Evolutionary conservation across 2,888 invertebrate species (phyloP).

Genomic region (Endotricha flammealis): DNA sequence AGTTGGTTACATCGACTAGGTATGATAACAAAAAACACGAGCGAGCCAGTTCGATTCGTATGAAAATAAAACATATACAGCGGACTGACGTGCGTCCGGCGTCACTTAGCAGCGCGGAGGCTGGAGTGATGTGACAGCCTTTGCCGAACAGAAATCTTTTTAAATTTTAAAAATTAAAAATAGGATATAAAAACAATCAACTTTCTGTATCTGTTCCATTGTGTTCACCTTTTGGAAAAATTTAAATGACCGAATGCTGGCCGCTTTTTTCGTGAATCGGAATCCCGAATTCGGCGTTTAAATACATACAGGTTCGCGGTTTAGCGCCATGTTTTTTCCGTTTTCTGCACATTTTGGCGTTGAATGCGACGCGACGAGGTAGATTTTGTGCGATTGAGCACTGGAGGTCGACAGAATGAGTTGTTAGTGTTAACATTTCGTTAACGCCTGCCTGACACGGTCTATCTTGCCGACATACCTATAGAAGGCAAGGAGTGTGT

Average conservation of each 20-base stretch:
- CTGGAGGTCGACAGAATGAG: constrained; percentile 69
- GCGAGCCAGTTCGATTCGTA: constrained; percentile 65
- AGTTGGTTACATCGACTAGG: constrained; percentile 59
- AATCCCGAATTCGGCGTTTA: constrained; percentile 74
- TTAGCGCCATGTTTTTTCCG: constrained; percentile 78
- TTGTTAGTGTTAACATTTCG: constrained; percentile 68
- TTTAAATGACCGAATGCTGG: constrained; percentile 69
- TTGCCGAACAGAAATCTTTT: constrained; percentile 74
- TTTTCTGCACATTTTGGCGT: constrained; percentile 72
- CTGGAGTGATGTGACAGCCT: constrained; percentile 77
- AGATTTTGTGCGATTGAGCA: constrained; percentile 70
- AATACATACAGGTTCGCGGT: constrained; percentile 76
- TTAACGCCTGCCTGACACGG: constrained; percentile 39
- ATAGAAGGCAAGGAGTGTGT: not conserved
- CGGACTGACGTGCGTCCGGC: constrained; percentile 76
- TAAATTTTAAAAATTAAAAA: constrained; percentile 66
- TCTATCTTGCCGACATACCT: constrained; percentile 20
- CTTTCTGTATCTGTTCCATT: constrained; percentile 72
- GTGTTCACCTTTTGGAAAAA: constrained; percentile 77
- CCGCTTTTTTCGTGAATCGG: constrained; percentile 62
- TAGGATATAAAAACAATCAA: constrained; percentile 54
- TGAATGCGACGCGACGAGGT: constrained; percentile 56
- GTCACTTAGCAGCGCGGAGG: constrained; percentile 77
- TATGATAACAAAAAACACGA: constrained; percentile 71
- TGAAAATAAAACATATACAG: constrained; percentile 73